Conservation (phyloP, 2,888 invertebrate genomes). For the Lumbricus terrestris region DNA sequence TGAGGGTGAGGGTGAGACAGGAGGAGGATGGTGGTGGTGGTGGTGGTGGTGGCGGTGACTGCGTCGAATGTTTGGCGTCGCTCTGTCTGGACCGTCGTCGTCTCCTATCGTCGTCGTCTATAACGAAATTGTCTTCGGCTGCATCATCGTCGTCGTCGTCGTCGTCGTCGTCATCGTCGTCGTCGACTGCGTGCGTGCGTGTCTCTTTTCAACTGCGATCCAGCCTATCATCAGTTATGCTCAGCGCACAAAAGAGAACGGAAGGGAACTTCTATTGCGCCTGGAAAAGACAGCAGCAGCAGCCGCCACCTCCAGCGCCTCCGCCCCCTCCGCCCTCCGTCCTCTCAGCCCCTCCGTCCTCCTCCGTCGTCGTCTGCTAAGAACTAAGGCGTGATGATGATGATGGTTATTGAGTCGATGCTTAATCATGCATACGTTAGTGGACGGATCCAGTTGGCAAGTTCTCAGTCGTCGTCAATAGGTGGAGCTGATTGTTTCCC, state of each 20-base stretch:
- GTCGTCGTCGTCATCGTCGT: background rate
- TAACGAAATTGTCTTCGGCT: background rate
- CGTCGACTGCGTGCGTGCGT: too few species aligned
- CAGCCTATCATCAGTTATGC: background rate
- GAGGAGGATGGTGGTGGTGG: too few species aligned
- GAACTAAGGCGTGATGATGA: background rate
- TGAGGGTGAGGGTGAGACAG: too few species aligned
- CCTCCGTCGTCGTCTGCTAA: background rate
- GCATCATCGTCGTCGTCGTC: background rate
- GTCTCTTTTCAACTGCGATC: background rate
- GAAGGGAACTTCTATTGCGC: background rate
- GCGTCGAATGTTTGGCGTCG: background rate
- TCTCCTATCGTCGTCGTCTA: too few species aligned
- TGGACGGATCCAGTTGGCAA: background rate
- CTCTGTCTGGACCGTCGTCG: background rate
- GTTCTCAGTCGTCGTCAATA: background rate
- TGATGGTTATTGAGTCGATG: background rate
- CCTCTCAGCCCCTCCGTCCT: too few species aligned
- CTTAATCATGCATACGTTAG: background rate
- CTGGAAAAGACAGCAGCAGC: background rate
- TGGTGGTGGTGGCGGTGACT: too few species aligned
- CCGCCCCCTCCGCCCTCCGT: too few species aligned
- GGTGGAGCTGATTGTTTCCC: background rate
- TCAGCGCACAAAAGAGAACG: constrained; percentile 3
- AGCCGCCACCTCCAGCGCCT: too few species aligned